Percentiles rank a stretch among this genome's conserved stretches.
Evolutionary conservation across 2,797 vertebrate genomes (phyloP).

Genomic region (Choloepus didactylus): DNA sequence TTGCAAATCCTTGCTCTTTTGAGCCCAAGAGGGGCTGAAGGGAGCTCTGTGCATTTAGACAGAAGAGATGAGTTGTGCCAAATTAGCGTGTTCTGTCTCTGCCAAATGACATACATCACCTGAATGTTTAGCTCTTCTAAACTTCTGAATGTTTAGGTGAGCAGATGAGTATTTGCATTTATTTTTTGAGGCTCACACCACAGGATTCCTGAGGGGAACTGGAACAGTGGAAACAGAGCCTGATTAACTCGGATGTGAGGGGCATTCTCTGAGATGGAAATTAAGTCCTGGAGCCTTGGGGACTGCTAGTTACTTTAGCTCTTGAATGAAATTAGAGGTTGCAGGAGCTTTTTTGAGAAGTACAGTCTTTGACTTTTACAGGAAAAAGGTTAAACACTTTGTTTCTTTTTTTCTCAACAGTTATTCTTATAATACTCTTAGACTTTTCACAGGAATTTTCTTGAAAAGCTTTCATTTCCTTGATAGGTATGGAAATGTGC

Average conservation of each 20-base stretch:
- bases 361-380: slow-evolving; percentile 71
- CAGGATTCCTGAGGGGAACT: slow-evolving; percentile 63
- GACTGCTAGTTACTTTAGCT: slow-evolving; percentile 67
- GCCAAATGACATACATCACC: slow-evolving; percentile 21
- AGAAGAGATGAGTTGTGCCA: background rate
- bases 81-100: background rate
- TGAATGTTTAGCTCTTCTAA: slow-evolving; percentile 58
- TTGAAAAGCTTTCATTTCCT: slow-evolving; percentile 80
- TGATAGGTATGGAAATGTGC: slow-evolving; percentile 79
- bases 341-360: slow-evolving; percentile 66
- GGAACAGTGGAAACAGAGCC: slow-evolving; percentile 56
- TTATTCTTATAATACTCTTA: slow-evolving; percentile 78
- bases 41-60: background rate
- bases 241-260: slow-evolving; percentile 66
- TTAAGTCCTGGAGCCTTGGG: slow-evolving; percentile 66
- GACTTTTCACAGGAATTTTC: slow-evolving; percentile 71
- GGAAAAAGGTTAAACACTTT: slow-evolving; percentile 78
- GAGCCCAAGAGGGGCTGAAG: background rate
- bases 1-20: background rate
- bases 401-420: slow-evolving; percentile 73
- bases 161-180: slow-evolving; percentile 73
- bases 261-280: slow-evolving; percentile 59
- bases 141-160: background rate
- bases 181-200: slow-evolving; percentile 65
- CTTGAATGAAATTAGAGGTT: slow-evolving; percentile 77